Base-by-base conservation (phyloP, 2,888 invertebrate species). In the Globia sparganii region DNA sequence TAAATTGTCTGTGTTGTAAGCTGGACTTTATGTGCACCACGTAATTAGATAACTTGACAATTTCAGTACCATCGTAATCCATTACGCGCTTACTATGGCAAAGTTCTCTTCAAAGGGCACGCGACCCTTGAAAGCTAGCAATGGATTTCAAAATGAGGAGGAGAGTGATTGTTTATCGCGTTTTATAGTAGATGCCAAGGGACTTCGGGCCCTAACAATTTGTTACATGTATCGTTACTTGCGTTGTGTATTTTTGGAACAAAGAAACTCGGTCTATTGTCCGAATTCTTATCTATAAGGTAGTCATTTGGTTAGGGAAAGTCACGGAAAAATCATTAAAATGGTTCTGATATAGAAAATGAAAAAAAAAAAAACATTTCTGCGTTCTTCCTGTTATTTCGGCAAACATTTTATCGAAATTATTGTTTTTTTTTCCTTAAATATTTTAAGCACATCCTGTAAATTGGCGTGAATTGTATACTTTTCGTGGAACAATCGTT, bases 161-260 rank as follows among this genome's bases (percentile, higher is more conserved):
- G 34, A n/a, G 2, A 31, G n/a, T 21, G 13, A 28, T 66, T 59
- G 18, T 62, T 1, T 49, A 0, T 8, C 0, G 8, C 13, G 5
- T 72, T 34, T 53, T 15, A 15, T 68, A 43, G 79, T 86, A 71
- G 13, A 37, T 61, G 86, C 56, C 53, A 85, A 84, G 83, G 83
- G 81, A 83, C 81, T 80, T 70, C 71, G 86, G 82, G 71, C 86
- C 85, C 78, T 76, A 81, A 88, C 89, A 92, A 93, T 94, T 94
- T 93, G 93, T 94, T 89, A 91, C 89, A 88, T 91, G 90, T 94
- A 93, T 94, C 91, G 91, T 89, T 89, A 91, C 90, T 89, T 91
- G 91, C 88, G 83, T 90, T 87, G 67, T 90, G 86, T 89, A 91
- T 93, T 91, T 90, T 88, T 80, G 76, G 88, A 90, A 92, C 92